phyloP scores from a whole-genome alignment of 2,797 vertebrate genomes.

The Urocyon cinereoargenteus region DNA sequence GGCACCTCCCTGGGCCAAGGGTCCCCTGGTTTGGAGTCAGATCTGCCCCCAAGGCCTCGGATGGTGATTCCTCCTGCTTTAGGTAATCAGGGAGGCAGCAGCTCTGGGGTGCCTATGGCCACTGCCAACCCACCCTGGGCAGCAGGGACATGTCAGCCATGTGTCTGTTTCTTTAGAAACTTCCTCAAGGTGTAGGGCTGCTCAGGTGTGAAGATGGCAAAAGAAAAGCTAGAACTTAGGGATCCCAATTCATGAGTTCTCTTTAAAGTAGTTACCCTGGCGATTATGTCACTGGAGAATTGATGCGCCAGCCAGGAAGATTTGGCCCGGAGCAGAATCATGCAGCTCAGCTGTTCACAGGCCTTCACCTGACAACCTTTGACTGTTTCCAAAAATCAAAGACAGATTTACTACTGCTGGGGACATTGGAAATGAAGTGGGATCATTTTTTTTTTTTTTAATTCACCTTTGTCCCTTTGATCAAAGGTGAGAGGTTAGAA shows the following conservation, averaged over 20 bases:
- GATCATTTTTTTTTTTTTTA: neutral
- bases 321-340: neutral
- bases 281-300: neutral
- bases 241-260: neutral
- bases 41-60: neutral
- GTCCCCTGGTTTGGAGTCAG: neutral
- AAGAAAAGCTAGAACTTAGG: conserved; percentile 17
- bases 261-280: neutral
- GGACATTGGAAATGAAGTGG: conserved; percentile 17
- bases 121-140: neutral
- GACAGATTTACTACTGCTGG: conserved; percentile 9
- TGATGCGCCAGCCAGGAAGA: neutral
- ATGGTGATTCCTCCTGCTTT: neutral
- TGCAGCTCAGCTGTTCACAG: neutral
- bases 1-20: neutral
- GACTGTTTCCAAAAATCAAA: conserved; percentile 23
- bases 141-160: neutral
- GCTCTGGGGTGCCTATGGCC: neutral
- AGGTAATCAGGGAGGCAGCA: neutral
- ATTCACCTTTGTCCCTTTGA: neutral
- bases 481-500: conserved; percentile 41
- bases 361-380: neutral
- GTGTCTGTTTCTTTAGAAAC: conserved; percentile 32
- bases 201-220: neutral
- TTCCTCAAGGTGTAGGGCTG: neutral